A percentile compares a stretch with the other conserved stretches of the same genome.
phyloP scores from a whole-genome alignment of 2,888 invertebrate genomes.

The Drosophila mercatorum region DNA sequence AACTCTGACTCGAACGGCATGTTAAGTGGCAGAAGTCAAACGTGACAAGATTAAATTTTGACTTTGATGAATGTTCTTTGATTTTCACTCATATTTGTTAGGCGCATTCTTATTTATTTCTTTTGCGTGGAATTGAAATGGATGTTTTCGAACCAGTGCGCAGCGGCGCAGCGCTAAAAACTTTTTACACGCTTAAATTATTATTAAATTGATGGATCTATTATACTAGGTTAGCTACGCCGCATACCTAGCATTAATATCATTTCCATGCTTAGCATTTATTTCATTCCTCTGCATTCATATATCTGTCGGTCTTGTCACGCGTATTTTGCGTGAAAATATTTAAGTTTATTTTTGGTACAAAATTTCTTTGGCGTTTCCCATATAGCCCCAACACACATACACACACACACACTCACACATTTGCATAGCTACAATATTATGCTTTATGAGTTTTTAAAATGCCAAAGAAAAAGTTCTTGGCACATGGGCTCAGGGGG shows the following conservation, averaged over 20 bases:
- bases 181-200: conserved; percentile 28
- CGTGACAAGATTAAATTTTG: conserved; percentile 51
- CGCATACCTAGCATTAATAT: conserved; percentile 33
- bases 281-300: conserved; percentile 37
- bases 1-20: conserved; percentile 41
- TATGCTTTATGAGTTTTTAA: conserved; percentile 58
- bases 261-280: conserved; percentile 38
- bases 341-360: conserved; percentile 32
- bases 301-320: conserved; percentile 19
- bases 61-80: conserved; percentile 74
- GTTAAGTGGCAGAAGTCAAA: conserved; percentile 56
- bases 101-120: conserved; percentile 7
- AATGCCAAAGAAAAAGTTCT: conserved; percentile 50
- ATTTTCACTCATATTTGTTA: conserved; percentile 50
- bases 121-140: background rate
- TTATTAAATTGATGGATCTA: conserved; percentile 57
- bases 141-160: conserved; percentile 20
- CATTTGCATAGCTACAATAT: conserved; percentile 19
- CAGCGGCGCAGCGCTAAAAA: conserved; percentile 30
- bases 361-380: conserved; percentile 40
- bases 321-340: conserved; percentile 29
- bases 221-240: conserved; percentile 27
- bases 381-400: conserved; percentile 20
- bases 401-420: conserved; percentile 14
- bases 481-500: conserved; percentile 9